Evolutionary conservation across 2,888 invertebrate species (phyloP), one percentile per base, ranked within the genome.

Genomic region (Exephanes ischioxanthus): DNA sequence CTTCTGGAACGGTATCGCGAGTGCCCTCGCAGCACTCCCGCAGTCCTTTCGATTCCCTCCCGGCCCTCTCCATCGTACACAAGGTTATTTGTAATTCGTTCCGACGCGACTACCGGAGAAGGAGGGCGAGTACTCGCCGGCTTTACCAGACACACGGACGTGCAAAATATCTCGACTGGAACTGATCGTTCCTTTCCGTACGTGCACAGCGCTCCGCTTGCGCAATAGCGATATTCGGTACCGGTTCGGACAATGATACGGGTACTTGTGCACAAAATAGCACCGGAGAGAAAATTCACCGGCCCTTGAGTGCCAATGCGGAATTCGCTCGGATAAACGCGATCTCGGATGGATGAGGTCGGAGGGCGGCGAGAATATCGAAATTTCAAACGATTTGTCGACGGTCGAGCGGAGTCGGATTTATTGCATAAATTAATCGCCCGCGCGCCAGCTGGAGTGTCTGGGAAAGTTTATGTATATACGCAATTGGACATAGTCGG

Each of bases 31-130:
- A 33, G 53, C 58, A 37, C 72, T 58, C 67, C 7, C n/a, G 45
- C 45, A 41, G 63, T 48, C 14, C 66, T 14, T 30, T 41, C 41
- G 26, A 22, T 61, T 22, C 19, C 41, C 68, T 22, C 19, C 41
- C 68, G 22, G 51, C 22, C n/a, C 19, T 26, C 68, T 58, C 30
- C 19, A 72, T 51, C 51, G n/a, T 61, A 78, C 76, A 75, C 81
- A 61, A 45, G 58, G 81, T 84, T 86, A 85, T 87, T 87, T 83
- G 77, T 77, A 86, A 84, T 87, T 88, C 79, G 76, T 86, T 86
- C 63, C 77, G 77, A 80, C 55, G 55, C 61, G 14, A 67, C 73
- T 55, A 19, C 48, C 45, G n/a, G 11, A 33, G 45, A 55, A 51
- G 7, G 19, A 19, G n/a, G 3, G 48, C 22, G 51, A 26, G 45